Base-by-base conservation (phyloP, 2,113 vertebrate genomes). In the Sinocyclocheilus anshuiensis region DNA sequence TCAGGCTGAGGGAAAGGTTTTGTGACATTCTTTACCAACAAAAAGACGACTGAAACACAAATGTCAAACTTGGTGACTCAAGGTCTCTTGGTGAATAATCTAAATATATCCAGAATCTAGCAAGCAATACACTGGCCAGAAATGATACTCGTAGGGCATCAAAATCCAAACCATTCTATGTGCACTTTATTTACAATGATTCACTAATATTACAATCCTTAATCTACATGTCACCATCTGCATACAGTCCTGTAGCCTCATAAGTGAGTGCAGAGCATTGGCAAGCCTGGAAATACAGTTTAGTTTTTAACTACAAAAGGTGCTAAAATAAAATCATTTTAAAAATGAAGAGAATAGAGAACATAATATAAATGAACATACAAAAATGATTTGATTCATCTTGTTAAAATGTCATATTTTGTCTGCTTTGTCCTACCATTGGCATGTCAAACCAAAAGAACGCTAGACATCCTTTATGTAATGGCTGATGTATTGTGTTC, bases 171-270 rank as follows among this genome's bases (percentile, higher is more conserved):
- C 92, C 86, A 93, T 92, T 94, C 93, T 94, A 93, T 93, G 94
- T 95, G 94, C 42, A 93, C 92, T 96, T 97, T 95, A 97, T 95
- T 96, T 95, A 95, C 93, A 94, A 89, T 75, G 74, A 85, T 71
- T 16, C 79, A 94, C 71, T 94, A 94, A 93, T 93, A 93, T 94
- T 94, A 95, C 92, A 92, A 94, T 94, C 93, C 94, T 91, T 92
- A 91, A 89, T 94, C 94, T 95, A 94, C 91, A 93, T 36, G 65
- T 72, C 67, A 83, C 93, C 92, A 93, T 94, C 94, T 93, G 93
- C 92, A 91, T 92, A 90, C 88, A 91, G 92, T 93, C 91, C 81
- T 74, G 82, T 79, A 81, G 82, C 84, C 77, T 86, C 65, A 72
- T 77, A 48, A 24, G 77, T 71, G 33, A 71, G 82, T 77, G 84